Conservation (phyloP, 2,888 invertebrate species). For the Drosophila limbata region DNA sequence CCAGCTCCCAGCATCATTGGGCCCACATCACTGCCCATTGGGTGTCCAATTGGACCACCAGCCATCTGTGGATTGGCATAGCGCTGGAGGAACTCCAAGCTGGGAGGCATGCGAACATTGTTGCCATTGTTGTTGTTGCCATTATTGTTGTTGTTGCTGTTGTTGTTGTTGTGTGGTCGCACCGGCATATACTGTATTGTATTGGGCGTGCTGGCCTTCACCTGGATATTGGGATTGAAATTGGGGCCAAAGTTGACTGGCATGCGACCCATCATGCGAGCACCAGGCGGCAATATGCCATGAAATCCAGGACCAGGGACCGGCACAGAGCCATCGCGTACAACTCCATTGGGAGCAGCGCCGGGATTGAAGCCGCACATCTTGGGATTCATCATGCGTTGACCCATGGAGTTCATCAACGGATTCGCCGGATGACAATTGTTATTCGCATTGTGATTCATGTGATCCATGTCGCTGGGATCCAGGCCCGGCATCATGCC, state of each 20-base stretch:
- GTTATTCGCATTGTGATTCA: slow-evolving; percentile 63
- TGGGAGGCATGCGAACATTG: slow-evolving; percentile 92
- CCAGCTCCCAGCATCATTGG: slow-evolving; percentile 47
- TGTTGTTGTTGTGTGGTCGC: slow-evolving; percentile 90
- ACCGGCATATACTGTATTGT: slow-evolving; percentile 99
- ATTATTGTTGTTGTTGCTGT: not conserved
- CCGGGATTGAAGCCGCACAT: slow-evolving; percentile 85
- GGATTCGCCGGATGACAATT: slow-evolving; percentile 76
- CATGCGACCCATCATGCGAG: slow-evolving; percentile 89
- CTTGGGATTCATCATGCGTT: slow-evolving; percentile 88
- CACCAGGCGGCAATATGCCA: slow-evolving; percentile 81
- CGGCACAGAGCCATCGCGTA: slow-evolving; percentile 67
- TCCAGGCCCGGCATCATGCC: slow-evolving; percentile 80
- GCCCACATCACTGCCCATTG: slow-evolving; percentile 43
- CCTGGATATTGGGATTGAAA: slow-evolving; percentile 92
- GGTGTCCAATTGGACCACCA: slow-evolving; percentile 38
- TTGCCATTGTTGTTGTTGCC: slow-evolving; percentile 42
- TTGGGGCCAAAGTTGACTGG: slow-evolving; percentile 87
- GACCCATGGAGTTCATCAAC: slow-evolving; percentile 86
- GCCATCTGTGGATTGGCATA: slow-evolving; percentile 92
- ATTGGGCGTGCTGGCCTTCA: slow-evolving; percentile 98
- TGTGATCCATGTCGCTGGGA: slow-evolving; percentile 83
- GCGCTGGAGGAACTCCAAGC: slow-evolving; percentile 94
- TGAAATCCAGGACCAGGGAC: slow-evolving; percentile 63
- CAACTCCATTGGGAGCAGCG: slow-evolving; percentile 52